Evolutionary conservation across 2,888 invertebrate genomes (phyloP).

Genomic region (Alloplasta piceator): DNA sequence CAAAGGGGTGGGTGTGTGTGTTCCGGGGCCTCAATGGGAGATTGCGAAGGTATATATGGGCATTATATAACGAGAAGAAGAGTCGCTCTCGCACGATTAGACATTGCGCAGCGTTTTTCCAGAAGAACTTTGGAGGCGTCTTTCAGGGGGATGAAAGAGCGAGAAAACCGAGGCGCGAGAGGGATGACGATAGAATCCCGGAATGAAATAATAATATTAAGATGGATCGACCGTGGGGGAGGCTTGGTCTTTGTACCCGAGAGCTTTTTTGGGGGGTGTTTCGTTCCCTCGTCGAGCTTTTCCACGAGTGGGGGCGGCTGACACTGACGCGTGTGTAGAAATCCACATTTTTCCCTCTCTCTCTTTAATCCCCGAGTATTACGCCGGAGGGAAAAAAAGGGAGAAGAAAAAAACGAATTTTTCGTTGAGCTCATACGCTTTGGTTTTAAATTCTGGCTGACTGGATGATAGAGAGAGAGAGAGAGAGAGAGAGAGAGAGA

Average conservation of each 20-base stretch:
- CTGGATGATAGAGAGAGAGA: no score
- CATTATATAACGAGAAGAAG: conserved; percentile 41
- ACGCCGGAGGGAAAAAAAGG: conserved; percentile 15
- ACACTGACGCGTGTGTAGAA: conserved; percentile 74
- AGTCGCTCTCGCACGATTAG: conserved; percentile 58
- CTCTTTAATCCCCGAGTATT: conserved; percentile 29
- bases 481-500: conserved; percentile 13
- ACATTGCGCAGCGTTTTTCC: conserved; percentile 36
- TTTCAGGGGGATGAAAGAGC: conserved; percentile 22
- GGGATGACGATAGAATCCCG: conserved; percentile 74
- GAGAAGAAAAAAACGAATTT: conserved; percentile 13
- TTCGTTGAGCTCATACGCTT: no score
- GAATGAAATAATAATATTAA: conserved; percentile 83
- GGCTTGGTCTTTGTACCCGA: conserved; percentile 56
- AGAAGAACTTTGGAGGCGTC: conserved; percentile 35
- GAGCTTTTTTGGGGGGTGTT: conserved; percentile 48
- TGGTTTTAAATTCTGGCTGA: no score
- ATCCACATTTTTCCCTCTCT: conserved; percentile 23
- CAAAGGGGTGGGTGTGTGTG: conserved; percentile 11
- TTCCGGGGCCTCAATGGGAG: conserved; percentile 33
- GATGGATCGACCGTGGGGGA: conserved; percentile 76
- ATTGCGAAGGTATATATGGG: conserved; percentile 46
- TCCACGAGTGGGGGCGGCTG: conserved; percentile 60
- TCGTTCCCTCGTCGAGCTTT: conserved; percentile 55
- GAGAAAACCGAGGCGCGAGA: conserved; percentile 22